A percentile compares a stretch with the other conserved stretches of the same genome.
Conservation (phyloP, 2,888 invertebrate genomes). For the Nephrotoma appendiculata region DNA sequence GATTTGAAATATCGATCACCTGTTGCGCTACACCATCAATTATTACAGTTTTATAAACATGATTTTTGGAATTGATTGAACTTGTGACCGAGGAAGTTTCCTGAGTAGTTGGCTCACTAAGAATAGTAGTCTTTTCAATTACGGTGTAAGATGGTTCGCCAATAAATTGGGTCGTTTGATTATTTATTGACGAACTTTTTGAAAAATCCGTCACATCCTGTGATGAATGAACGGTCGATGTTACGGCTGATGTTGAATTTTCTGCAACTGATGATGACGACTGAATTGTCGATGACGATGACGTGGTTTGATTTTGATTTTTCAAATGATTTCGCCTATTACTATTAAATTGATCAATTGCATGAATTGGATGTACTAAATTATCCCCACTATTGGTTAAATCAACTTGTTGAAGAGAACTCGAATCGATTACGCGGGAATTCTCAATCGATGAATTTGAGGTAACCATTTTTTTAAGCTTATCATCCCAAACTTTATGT, state of each 20-base stretch:
- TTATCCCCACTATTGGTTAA: background rate
- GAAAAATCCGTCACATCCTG: background rate
- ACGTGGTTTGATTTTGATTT: background rate
- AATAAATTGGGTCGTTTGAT: background rate
- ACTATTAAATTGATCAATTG: background rate
- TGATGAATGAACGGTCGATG: background rate
- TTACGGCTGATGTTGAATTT: background rate
- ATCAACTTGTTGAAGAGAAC: constrained; percentile 1
- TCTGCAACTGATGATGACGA: background rate
- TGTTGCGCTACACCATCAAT: background rate
- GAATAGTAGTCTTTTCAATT: background rate
- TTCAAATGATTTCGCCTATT: background rate
- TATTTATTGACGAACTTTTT: background rate
- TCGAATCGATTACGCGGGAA: constrained; percentile 8
- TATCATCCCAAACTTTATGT: constrained; percentile 9
- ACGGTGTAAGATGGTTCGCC: background rate
- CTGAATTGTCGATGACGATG: background rate
- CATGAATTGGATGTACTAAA: constrained; percentile 1
- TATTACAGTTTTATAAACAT: background rate
- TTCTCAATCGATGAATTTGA: constrained; percentile 13
- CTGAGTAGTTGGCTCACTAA: background rate
- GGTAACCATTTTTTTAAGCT: constrained; percentile 11
- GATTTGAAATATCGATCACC: background rate
- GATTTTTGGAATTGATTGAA: background rate
- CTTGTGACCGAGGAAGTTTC: background rate